phyloP scores from a whole-genome alignment of 2,888 invertebrate species.

The Nymphalis polychloros region DNA sequence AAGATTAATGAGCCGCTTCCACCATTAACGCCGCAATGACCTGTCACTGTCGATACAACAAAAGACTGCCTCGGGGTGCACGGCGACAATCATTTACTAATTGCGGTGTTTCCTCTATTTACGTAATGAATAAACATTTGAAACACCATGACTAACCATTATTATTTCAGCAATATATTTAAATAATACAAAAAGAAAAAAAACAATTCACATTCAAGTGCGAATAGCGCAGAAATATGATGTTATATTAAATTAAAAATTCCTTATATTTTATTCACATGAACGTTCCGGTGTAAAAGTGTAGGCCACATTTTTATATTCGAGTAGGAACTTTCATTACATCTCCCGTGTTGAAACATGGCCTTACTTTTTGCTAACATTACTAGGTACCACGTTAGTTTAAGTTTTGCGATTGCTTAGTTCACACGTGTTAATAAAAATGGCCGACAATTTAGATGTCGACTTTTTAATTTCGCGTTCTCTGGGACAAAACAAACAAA shows the following conservation, averaged over 20 bases:
- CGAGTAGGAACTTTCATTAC: no score
- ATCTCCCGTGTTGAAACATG: no score
- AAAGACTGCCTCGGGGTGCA: constrained; percentile 51
- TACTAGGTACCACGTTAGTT: no score
- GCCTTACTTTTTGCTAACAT: no score
- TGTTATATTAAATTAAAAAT: constrained; percentile 9
- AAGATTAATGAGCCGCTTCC: constrained; percentile 70
- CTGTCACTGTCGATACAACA: constrained; percentile 60
- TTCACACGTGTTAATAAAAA: no score
- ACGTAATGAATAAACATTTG: constrained; percentile 29
- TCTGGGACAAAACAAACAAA: no score
- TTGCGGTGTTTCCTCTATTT: constrained; percentile 40
- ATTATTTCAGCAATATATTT: not conserved
- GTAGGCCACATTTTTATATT: not conserved
- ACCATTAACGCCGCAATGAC: constrained; percentile 60
- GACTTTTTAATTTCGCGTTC: no score
- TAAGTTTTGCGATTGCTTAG: no score
- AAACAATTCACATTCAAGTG: not conserved
- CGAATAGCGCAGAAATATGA: constrained; percentile 8
- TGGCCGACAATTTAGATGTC: no score
- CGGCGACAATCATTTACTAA: constrained; percentile 53
- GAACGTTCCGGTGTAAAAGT: not conserved
- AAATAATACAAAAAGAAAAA: not conserved
- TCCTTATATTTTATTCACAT: constrained; percentile 10
- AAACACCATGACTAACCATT: not conserved